Base-by-base conservation (phyloP, 1,140 invertebrate genomes). In the Caerostris extrusa region DNA sequence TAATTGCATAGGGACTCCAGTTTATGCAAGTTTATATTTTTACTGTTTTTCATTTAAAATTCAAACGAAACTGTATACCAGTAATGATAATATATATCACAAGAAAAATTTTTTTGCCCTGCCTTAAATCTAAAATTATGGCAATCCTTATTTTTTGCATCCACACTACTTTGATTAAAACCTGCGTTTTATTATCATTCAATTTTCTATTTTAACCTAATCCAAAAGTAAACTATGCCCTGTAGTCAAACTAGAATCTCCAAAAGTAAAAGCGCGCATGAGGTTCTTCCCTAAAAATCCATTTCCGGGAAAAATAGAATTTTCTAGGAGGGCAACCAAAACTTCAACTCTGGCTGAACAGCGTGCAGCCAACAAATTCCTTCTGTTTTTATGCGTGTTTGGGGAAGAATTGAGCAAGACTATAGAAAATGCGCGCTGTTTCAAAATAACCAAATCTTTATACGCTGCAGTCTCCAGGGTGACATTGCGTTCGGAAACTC, bases 361-460 rank as follows among this genome's bases (percentile, higher is more conserved):
- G 56, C 19, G 53, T 60, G 57, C n/a, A 58, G 19, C 56, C 17
- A 58, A 57, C 17, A 50, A 85, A 19, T 85, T 19, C 56, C 7
- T 5, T 56, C 19, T 34, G 8, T n/a, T 34, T 85, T 85, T 85
- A 85, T 85, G 83, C 83, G 83, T 58, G 83, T 17, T 60, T 12
- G 8, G 83, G 83, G 83, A 85, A 12, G 10, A 7, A 85, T 85
- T 34, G 19, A 34, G 58, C 19, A 56, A 58, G 19, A 58, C n/a
- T 85, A 57, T 85, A 34, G 55, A 1, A 60, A 85, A 7, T 60
- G 64, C 56, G 57, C n/a, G 50, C 7, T 19, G 83, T 57, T 58
- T 58, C 83, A 85, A 85, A 85, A 85, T 85, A 85, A 85, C 57
- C 83, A 58, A 60, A 60, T 85, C 34, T 17, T 85, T 60, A 85